Base-by-base conservation (phyloP, 2,113 vertebrate genomes). In the Mustela lutreola region DNA sequence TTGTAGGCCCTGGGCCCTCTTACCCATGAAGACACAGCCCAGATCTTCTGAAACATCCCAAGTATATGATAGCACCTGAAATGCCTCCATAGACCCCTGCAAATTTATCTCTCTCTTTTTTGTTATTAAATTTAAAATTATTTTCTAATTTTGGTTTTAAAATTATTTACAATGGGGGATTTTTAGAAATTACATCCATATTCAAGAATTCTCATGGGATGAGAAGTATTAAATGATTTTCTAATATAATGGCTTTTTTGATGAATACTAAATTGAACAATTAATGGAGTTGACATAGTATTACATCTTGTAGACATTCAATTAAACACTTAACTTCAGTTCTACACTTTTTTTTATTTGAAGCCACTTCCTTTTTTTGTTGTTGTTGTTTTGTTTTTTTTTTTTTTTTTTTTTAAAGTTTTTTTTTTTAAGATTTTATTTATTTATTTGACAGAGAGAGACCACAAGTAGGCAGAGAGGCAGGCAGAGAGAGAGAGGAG, bases 71-170 rank as follows among this genome's bases (percentile, higher is more conserved):
- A 15, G 22, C 14, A 42, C 45, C 4, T 21, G 21, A 95, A 71
- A 63, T 71, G 39, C 53, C 24, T 89, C 36, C 7, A 39, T 24
- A n/a, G 67, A 76, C 8, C 11, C 4, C 9, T 84, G 50, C 5
- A 76, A 71, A 73, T 48, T 36, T 70, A 91, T 92, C n/a, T 65
- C 39, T 75, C 71, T 71, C 5, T 78, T 65, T 79, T 75, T 90
- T 78, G 63, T 7, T 91, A 0, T 93, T 96, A 76, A 91, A 56
- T 53, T 76, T 94, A 31, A 94, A 94, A 36, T 97, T 73, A 76
- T 93, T 96, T 96, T 82, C 63, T 96, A 42, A 63, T 94, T 88
- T 88, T 91, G 33, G 26, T 53, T 94, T 93, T 56, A 78, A 91
- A 84, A 81, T 91, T 73, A 91, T 73, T 95, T 96, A 95, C 89